Evolutionary conservation across 2,888 invertebrate species (phyloP).

Genomic region (Amblyjoppa fuscipennis): DNA sequence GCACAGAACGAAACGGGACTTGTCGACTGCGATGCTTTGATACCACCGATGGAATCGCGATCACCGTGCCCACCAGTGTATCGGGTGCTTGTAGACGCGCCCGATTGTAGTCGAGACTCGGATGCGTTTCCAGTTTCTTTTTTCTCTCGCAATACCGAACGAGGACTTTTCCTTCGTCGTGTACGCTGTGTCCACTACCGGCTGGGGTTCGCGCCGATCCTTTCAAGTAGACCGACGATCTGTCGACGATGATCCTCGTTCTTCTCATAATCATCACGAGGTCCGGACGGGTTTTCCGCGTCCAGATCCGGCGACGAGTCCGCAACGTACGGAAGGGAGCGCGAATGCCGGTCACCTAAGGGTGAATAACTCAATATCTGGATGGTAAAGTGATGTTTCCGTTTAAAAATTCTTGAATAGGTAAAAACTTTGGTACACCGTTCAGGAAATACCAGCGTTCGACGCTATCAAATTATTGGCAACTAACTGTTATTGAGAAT

Average conservation of each 20-base stretch:
- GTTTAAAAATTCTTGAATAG: too few relatives aligned
- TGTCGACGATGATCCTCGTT: slow-evolving; percentile 32
- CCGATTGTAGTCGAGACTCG: slow-evolving; percentile 22
- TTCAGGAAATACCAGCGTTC: too few relatives aligned
- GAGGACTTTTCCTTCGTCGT: slow-evolving; percentile 29
- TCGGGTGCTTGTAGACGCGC: slow-evolving; percentile 37
- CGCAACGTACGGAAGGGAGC: neutral
- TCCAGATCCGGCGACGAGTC: neutral
- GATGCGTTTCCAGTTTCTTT: slow-evolving; percentile 41
- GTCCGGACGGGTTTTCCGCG: neutral
- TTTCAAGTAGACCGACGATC: slow-evolving; percentile 41
- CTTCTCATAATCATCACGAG: slow-evolving; percentile 15
- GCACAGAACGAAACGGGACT: slow-evolving; percentile 40
- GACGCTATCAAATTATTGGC: too few relatives aligned
- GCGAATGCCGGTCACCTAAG: too few relatives aligned
- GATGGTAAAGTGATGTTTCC: too few relatives aligned
- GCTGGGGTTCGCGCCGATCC: slow-evolving; percentile 23
- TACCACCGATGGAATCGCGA: slow-evolving; percentile 39
- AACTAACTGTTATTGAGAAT: too few relatives aligned
- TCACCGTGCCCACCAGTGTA: slow-evolving; percentile 14
- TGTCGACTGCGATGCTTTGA: slow-evolving; percentile 30
- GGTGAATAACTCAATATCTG: too few relatives aligned
- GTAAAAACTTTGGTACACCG: too few relatives aligned
- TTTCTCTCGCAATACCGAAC: slow-evolving; percentile 27
- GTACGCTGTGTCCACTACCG: slow-evolving; percentile 3